A percentile compares a stretch with the other conserved stretches of the same genome.
Conservation (phyloP, 1,140 invertebrate species). For the Drosophila neocordata region DNA sequence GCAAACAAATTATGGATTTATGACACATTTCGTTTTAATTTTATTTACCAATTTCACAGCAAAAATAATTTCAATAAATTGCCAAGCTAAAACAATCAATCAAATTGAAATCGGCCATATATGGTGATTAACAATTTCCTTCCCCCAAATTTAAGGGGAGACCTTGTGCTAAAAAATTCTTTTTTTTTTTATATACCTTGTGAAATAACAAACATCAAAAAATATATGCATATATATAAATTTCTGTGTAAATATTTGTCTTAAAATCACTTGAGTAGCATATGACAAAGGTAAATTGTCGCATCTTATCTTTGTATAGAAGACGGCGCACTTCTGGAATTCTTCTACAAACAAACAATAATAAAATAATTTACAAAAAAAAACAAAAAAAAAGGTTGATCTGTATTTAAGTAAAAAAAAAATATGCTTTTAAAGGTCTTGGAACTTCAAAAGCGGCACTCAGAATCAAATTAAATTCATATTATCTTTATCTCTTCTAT, state of each 20-base stretch:
- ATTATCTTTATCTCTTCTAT: conserved; percentile 7
- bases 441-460: conserved; percentile 33
- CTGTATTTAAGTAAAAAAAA: neutral
- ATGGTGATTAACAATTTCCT: conserved; percentile 28
- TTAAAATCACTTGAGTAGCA: conserved; percentile 2
- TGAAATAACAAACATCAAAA: neutral
- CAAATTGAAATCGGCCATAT: conserved; percentile 42
- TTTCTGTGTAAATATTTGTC: conserved; percentile 1
- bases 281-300: conserved; percentile 26
- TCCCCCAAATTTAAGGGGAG: conserved; percentile 14
- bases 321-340: conserved; percentile 4
- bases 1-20: conserved; percentile 40
- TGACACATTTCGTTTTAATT: neutral
- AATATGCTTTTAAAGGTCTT: conserved; percentile 28
- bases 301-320: conserved; percentile 17
- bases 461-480: conserved; percentile 10
- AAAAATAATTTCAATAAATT: neutral
- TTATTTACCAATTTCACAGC: neutral
- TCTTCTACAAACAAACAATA: neutral
- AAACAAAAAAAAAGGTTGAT: neutral
- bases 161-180: conserved; percentile 31
- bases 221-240: neutral
- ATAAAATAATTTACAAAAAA: neutral
- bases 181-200: conserved; percentile 13
- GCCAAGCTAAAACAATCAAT: conserved; percentile 59